Percentiles rank a stretch among this genome's conserved stretches.
phyloP scores from a whole-genome alignment of 2,797 vertebrate genomes.

The Lacerta viridis region DNA sequence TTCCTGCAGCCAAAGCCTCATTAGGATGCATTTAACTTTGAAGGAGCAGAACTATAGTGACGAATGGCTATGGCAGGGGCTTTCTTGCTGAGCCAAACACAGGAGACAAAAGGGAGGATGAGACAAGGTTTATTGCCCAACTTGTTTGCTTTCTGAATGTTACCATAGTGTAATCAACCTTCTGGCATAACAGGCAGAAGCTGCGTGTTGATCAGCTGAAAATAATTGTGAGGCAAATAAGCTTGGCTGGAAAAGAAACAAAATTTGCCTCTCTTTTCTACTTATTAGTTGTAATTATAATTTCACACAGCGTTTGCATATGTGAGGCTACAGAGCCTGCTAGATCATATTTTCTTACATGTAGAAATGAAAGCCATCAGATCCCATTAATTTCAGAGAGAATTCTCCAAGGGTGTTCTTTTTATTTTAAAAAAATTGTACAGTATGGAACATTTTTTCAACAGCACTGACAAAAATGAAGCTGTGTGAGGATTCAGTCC shows the following conservation, averaged over 20 bases:
- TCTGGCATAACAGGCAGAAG: slow-evolving; percentile 42
- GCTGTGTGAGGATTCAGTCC: slow-evolving; percentile 23
- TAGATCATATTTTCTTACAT: slow-evolving; percentile 62
- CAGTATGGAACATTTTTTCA: slow-evolving; percentile 63
- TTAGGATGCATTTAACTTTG: slow-evolving; percentile 25
- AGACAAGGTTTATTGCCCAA: slow-evolving; percentile 40
- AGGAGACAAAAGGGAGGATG: slow-evolving; percentile 31
- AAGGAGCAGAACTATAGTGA: slow-evolving; percentile 23
- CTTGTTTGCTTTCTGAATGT: slow-evolving; percentile 21
- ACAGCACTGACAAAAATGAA: slow-evolving; percentile 57
- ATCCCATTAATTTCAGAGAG: slow-evolving; percentile 69
- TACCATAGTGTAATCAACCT: slow-evolving; percentile 25
- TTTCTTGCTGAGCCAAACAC: slow-evolving; percentile 16
- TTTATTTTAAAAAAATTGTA: slow-evolving; percentile 12
- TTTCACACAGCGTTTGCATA: slow-evolving; percentile 69
- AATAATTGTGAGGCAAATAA: slow-evolving; percentile 23
- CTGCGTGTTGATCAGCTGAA: slow-evolving; percentile 38
- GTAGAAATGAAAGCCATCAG: slow-evolving; percentile 59
- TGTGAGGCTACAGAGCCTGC: slow-evolving; percentile 54
- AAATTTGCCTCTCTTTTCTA: slow-evolving; percentile 60
- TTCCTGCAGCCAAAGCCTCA: slow-evolving; percentile 18
- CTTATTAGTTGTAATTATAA: slow-evolving; percentile 68
- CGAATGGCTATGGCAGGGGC: slow-evolving; percentile 35
- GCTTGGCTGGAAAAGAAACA: slow-evolving; percentile 56
- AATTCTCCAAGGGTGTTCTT: slow-evolving; percentile 56